Evolutionary conservation across 2,113 vertebrate genomes (phyloP).

Genomic region (Collichthys lucidus): DNA sequence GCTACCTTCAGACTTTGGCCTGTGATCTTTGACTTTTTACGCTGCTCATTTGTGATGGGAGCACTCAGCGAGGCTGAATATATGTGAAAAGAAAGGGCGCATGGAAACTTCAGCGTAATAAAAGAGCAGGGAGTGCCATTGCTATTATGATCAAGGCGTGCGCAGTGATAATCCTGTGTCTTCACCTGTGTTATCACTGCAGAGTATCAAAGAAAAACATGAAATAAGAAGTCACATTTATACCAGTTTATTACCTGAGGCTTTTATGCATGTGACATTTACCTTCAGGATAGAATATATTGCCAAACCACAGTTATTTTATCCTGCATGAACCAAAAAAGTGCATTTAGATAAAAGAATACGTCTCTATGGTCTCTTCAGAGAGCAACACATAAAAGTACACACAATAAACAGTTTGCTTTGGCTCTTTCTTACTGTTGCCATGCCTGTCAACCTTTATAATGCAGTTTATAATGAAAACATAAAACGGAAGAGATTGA

Average conservation of each 20-base stretch:
- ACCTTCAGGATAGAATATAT: constrained; percentile 7
- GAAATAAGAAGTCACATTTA: constrained; percentile 2
- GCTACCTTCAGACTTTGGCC: constrained; percentile 40
- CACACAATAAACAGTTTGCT: not conserved
- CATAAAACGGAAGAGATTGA: too few relatives aligned
- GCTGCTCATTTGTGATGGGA: constrained; percentile 25
- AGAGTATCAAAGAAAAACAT: not conserved
- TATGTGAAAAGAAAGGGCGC: not conserved
- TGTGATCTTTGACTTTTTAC: constrained; percentile 39
- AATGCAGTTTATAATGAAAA: too few relatives aligned
- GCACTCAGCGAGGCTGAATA: not conserved
- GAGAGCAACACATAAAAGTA: not conserved
- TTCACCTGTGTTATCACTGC: not conserved
- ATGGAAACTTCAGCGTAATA: not conserved
- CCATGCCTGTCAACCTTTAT: too few relatives aligned
- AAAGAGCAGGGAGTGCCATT: not conserved
- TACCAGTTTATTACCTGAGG: not conserved
- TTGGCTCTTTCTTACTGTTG: not conserved
- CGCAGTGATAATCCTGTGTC: not conserved
- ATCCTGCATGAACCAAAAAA: not conserved
- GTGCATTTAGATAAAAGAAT: not conserved
- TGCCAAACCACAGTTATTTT: not conserved
- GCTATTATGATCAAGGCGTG: constrained; percentile 1
- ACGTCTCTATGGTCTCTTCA: not conserved
- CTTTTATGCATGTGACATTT: not conserved